Evolutionary conservation across 1,140 invertebrate genomes (phyloP), one percentile per base, ranked within the genome.

Genomic region (Hycleus phaleratus): DNA sequence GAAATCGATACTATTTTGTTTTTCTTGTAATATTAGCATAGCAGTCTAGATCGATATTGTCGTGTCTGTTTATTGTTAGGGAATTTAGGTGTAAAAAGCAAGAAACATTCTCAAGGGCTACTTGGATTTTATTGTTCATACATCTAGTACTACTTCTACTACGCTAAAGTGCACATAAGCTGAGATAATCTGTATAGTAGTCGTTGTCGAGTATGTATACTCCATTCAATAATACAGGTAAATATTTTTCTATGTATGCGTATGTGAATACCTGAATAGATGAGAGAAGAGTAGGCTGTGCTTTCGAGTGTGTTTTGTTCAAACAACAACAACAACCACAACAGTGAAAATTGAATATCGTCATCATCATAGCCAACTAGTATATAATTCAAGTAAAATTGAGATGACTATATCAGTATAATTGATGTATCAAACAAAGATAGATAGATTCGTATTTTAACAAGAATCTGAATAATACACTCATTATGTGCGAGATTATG

Each of bases 401-500:
- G 32, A 32, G 32, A 32, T 32, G 7, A 32, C 4, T 32, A 32
- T 5, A 32, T 7, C 4, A 32, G 7, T 32, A 32, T 5, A 32
- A 32, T 32, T 18, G 18, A 32, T 32, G 32, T 32, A 7, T 32
- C 4, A 7, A 32, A 32, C 4, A 5, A 7, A 32, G 32, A 32
- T 32, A 32, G 32, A 32, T 32, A 5, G 4, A 32, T 32, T 32
- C 32, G 4, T 32, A 32, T 32, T 32, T 32, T 5, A 4, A 10
- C 4, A 32, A 32, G 4, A 62, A 62, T 62, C 49, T 62, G 61
- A 62, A 62, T 62, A 62, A 62, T 59, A 38, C 51, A 26, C 49
- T 62, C 61, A 59, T 62, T 62, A 62, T 62, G 57, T 53, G 61
- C 48, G 45, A 49, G 53, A 59, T 32, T 59, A 46, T 57, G 57